Percentiles rank a stretch among this genome's conserved stretches.
phyloP scores from a whole-genome alignment of 2,888 invertebrate genomes.

The Drosophila pseudotalamancana region DNA sequence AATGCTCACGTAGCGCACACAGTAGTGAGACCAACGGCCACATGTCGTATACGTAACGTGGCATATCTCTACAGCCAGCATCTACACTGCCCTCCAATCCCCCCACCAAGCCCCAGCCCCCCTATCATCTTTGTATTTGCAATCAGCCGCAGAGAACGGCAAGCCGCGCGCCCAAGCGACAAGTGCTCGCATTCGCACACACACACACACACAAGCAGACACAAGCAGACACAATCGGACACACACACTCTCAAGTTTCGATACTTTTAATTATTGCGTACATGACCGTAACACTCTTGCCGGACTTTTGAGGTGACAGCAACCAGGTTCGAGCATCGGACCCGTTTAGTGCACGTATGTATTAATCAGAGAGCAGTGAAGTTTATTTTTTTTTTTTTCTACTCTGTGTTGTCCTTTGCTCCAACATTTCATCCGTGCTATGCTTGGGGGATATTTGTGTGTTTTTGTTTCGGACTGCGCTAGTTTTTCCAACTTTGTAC shows the following conservation, averaged over 20 bases:
- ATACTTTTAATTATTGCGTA: slow-evolving; percentile 81
- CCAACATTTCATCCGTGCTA: not conserved
- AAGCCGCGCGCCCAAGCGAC: slow-evolving; percentile 71
- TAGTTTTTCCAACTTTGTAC: slow-evolving; percentile 64
- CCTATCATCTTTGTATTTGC: slow-evolving; percentile 56
- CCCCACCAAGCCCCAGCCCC: not conserved
- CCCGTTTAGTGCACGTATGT: slow-evolving; percentile 70
- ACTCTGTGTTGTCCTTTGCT: slow-evolving; percentile 17
- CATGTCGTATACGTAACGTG: slow-evolving; percentile 77
- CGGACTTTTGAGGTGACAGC: slow-evolving; percentile 64
- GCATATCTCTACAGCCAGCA: slow-evolving; percentile 61
- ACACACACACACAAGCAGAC: slow-evolving; percentile 6
- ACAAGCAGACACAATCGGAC: slow-evolving; percentile 10
- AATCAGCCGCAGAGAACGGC: slow-evolving; percentile 73
- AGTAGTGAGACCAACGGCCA: slow-evolving; percentile 48
- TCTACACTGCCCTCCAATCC: not conserved
- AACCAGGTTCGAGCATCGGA: slow-evolving; percentile 24
- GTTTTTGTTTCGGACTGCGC: slow-evolving; percentile 21
- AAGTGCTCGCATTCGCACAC: slow-evolving; percentile 61
- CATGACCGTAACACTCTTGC: slow-evolving; percentile 73
- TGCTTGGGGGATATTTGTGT: slow-evolving; percentile 9
- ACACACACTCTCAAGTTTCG: slow-evolving; percentile 58
- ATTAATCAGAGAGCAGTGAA: slow-evolving; percentile 72
- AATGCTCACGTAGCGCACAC: slow-evolving; percentile 73
- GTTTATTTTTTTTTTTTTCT: too few relatives aligned